A percentile compares a stretch with the other conserved stretches of the same genome.
These are phyloP conservation scores for Galeopterus variegatus DNA, from an alignment of 2,113 vertebrate genomes.

Conservation along the genomic window DNA sequence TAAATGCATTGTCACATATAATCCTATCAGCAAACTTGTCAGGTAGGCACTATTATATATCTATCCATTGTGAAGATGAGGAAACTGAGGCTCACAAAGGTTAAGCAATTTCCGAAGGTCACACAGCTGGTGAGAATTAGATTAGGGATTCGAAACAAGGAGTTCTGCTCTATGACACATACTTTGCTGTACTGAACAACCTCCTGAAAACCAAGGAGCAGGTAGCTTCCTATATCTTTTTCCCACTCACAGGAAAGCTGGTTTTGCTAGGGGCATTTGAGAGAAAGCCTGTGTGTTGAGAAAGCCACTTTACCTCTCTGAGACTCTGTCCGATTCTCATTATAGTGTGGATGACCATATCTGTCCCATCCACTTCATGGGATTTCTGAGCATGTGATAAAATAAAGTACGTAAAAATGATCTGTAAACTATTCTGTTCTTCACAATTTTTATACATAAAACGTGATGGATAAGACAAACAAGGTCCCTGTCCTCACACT, in stretches of 20 bases:
- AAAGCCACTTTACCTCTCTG: background rate
- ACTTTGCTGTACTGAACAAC: background rate
- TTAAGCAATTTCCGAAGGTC: background rate
- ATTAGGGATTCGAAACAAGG: background rate
- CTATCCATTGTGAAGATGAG: background rate
- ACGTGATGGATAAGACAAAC: background rate
- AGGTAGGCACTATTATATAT: background rate
- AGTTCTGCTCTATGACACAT: background rate
- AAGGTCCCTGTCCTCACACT: background rate
- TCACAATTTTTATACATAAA: background rate
- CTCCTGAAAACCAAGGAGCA: background rate
- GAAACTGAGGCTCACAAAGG: background rate
- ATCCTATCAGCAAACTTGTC: background rate
- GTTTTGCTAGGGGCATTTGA: background rate
- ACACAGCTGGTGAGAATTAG: background rate
- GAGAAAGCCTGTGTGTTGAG: background rate
- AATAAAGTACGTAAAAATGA: background rate
- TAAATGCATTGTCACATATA: background rate
- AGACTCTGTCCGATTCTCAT: background rate
- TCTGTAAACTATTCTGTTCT: background rate
- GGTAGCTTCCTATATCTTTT: background rate
- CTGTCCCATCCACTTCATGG: background rate
- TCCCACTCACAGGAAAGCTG: background rate
- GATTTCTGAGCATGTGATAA: background rate
- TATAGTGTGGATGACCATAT: background rate